A percentile compares a stretch with the other conserved stretches of the same genome.
Evolutionary conservation across 1,140 invertebrate species (phyloP).

Genomic region (Bombus balteatus): DNA sequence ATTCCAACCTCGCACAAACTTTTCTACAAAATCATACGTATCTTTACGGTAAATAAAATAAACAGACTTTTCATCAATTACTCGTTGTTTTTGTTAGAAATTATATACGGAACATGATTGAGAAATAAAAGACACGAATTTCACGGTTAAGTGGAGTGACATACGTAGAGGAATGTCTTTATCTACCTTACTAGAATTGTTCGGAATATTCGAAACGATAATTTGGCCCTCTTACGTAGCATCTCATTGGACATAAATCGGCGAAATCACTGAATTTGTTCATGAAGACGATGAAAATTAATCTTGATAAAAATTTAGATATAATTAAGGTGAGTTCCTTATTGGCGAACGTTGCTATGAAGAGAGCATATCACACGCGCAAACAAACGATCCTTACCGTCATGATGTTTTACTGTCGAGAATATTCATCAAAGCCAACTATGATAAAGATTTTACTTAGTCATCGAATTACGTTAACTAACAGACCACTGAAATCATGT

Average conservation of each 20-base stretch:
- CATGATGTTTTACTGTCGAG: constrained; percentile 56
- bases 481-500: neutral
- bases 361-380: constrained; percentile 53
- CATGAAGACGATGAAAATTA: constrained; percentile 48
- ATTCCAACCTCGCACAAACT: constrained; percentile 5
- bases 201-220: constrained; percentile 52
- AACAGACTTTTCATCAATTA: no score
- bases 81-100: neutral
- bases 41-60: neutral
- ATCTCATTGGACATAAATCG: constrained; percentile 72
- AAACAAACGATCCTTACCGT: constrained; percentile 61
- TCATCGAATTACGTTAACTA: neutral
- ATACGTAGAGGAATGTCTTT: neutral
- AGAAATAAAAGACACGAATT: neutral
- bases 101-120: neutral
- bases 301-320: constrained; percentile 48
- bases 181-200: constrained; percentile 65
- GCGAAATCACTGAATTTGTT: constrained; percentile 69
- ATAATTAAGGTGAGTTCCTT: constrained; percentile 7
- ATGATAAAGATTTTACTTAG: neutral
- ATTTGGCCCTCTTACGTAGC: constrained; percentile 67
- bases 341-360: constrained; percentile 57
- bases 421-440: constrained; percentile 25
- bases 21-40: neutral
- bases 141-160: neutral